Percentiles rank a stretch among this genome's conserved stretches.
Evolutionary conservation across 2,888 invertebrate species (phyloP).

Genomic region (Clanis bilineata): DNA sequence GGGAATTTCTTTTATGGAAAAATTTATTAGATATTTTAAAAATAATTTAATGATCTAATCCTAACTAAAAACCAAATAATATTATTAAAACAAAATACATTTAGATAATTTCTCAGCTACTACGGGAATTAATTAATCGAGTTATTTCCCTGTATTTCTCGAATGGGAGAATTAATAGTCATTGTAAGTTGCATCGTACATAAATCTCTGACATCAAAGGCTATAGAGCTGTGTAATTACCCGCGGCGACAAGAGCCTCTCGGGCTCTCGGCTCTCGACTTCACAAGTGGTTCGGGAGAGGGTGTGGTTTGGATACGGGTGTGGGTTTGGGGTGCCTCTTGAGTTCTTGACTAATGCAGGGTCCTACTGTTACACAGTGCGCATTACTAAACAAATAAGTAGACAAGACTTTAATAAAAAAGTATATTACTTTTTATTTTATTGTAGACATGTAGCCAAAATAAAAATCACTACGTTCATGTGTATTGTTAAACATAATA

Average conservation of each 20-base stretch:
- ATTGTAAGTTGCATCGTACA: slow-evolving; percentile 46
- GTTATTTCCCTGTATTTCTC: slow-evolving; percentile 35
- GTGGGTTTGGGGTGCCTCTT: too few relatives aligned
- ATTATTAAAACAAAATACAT: too few relatives aligned
- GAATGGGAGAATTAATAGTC: slow-evolving; percentile 35
- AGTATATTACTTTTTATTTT: too few relatives aligned
- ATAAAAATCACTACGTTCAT: too few relatives aligned
- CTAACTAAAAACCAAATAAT: too few relatives aligned
- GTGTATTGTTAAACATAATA: too few relatives aligned
- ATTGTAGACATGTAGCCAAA: too few relatives aligned
- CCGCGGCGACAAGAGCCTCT: slow-evolving; percentile 60
- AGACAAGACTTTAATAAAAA: background rate
- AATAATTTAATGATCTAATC: too few relatives aligned
- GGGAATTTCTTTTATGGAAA: too few relatives aligned
- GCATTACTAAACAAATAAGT: background rate
- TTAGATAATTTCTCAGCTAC: too few relatives aligned
- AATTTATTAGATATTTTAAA: too few relatives aligned
- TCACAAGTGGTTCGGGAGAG: slow-evolving; percentile 47
- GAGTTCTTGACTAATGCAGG: too few relatives aligned
- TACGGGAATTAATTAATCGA: background rate
- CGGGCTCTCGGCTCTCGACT: slow-evolving; percentile 59
- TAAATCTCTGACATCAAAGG: slow-evolving; percentile 60
- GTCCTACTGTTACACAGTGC: background rate
- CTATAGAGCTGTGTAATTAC: slow-evolving; percentile 74
- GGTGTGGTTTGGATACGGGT: slow-evolving; percentile 25